Conservation (phyloP, 2,797 vertebrate genomes). For the Amblyopsis hoosieri region DNA sequence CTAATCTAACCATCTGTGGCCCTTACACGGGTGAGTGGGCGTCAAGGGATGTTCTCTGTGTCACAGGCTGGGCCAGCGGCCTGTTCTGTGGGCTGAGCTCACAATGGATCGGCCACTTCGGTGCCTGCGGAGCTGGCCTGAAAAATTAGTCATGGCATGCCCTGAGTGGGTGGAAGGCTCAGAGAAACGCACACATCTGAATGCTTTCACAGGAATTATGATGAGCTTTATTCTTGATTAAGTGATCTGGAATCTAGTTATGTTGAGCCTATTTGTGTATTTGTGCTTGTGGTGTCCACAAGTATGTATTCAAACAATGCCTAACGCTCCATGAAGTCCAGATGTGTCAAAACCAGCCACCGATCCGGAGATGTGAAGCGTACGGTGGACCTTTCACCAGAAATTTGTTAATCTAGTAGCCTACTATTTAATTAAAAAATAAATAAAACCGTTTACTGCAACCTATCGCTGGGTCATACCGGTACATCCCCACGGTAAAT, state of each 20-base stretch:
- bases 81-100: slow-evolving; percentile 13
- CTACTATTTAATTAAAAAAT: no score
- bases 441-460: no score
- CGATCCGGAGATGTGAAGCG: slow-evolving; percentile 36
- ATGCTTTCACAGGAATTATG: no score
- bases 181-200: slow-evolving; percentile 11
- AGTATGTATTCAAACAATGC: neutral
- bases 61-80: neutral
- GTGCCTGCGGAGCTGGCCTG: neutral
- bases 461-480: no score
- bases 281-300: slow-evolving; percentile 28
- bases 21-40: slow-evolving; percentile 1
- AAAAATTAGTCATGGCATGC: neutral
- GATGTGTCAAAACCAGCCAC: slow-evolving; percentile 51
- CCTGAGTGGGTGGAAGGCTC: slow-evolving; percentile 5
- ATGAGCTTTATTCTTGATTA: slow-evolving; percentile 26
- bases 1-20: slow-evolving; percentile 7
- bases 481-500: no score
- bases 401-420: no score
- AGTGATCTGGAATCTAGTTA: slow-evolving; percentile 18
- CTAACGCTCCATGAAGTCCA: slow-evolving; percentile 45
- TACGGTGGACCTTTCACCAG: neutral
- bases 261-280: slow-evolving; percentile 10
- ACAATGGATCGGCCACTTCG: slow-evolving; percentile 16
- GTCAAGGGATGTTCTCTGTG: slow-evolving; percentile 7